phyloP scores from a whole-genome alignment of 1,140 invertebrate species.

The Brevipalpus yothersi region DNA sequence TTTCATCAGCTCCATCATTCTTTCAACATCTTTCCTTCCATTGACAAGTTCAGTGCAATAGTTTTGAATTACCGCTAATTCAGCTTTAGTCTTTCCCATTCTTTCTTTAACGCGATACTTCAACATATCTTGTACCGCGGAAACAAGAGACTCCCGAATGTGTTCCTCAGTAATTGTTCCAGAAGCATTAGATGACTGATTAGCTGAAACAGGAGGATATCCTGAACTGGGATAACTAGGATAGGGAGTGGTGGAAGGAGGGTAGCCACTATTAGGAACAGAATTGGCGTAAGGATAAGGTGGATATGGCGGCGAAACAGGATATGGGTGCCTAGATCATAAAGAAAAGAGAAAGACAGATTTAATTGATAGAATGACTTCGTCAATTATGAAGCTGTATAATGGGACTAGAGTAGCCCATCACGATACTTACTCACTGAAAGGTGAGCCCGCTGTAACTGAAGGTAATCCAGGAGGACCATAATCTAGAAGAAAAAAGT shows the following conservation, averaged over 20 bases:
- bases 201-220: slow-evolving; percentile 11
- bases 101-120: slow-evolving; percentile 60
- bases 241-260: slow-evolving; percentile 3
- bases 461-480: too few species aligned
- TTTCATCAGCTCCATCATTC: slow-evolving; percentile 50
- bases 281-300: neutral
- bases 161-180: slow-evolving; percentile 80
- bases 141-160: slow-evolving; percentile 69
- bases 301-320: neutral
- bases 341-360: too few species aligned
- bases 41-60: slow-evolving; percentile 55
- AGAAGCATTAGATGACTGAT: slow-evolving; percentile 2
- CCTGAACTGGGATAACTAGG: neutral
- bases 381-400: too few species aligned
- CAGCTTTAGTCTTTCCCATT: slow-evolving; percentile 56
- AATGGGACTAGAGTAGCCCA: too few species aligned
- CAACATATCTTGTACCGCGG: slow-evolving; percentile 83
- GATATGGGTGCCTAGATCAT: neutral
- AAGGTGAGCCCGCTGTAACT: too few species aligned
- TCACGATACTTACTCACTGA: too few species aligned
- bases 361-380: too few species aligned
- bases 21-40: slow-evolving; percentile 56
- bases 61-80: slow-evolving; percentile 63
- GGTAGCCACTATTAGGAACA: neutral
- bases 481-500: too few species aligned